phyloP scores from a whole-genome alignment of 2,113 vertebrate species.

The Garra rufa region DNA sequence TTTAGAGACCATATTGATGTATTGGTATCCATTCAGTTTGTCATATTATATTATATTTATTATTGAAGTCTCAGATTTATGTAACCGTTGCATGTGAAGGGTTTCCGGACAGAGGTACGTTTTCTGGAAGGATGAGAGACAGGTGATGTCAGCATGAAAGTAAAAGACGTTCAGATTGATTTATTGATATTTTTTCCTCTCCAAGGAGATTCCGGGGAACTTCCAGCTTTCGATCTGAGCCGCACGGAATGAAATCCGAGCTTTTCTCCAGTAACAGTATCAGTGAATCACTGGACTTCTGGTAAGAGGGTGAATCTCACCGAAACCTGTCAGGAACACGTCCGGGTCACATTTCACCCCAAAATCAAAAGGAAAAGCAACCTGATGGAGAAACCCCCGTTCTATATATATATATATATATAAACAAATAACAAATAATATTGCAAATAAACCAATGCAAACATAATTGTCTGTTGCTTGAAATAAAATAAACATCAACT shows the following conservation, averaged over 20 bases:
- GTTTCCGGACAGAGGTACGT: too few relatives aligned
- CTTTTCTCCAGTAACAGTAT: background rate
- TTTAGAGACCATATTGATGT: too few relatives aligned
- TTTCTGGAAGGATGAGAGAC: background rate
- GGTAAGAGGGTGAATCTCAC: background rate
- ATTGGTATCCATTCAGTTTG: too few relatives aligned
- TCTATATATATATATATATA: too few relatives aligned
- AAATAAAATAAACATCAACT: too few relatives aligned
- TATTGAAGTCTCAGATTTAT: background rate
- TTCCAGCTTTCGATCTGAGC: slow-evolving; percentile 10
- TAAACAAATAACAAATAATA: too few relatives aligned
- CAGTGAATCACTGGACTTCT: background rate
- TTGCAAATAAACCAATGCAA: too few relatives aligned
- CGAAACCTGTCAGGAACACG: background rate
- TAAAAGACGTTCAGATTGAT: background rate
- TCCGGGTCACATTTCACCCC: background rate
- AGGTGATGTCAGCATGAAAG: background rate
- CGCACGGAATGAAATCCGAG: background rate
- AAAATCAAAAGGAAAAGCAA: background rate
- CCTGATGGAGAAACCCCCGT: background rate
- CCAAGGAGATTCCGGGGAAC: background rate
- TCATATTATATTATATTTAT: background rate
- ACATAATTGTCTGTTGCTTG: too few relatives aligned
- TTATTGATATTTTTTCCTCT: slow-evolving; percentile 1
- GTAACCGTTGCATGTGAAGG: too few relatives aligned